Evolutionary conservation across 2,113 vertebrate species (phyloP).

Genomic region (Gorilla gorilla): DNA sequence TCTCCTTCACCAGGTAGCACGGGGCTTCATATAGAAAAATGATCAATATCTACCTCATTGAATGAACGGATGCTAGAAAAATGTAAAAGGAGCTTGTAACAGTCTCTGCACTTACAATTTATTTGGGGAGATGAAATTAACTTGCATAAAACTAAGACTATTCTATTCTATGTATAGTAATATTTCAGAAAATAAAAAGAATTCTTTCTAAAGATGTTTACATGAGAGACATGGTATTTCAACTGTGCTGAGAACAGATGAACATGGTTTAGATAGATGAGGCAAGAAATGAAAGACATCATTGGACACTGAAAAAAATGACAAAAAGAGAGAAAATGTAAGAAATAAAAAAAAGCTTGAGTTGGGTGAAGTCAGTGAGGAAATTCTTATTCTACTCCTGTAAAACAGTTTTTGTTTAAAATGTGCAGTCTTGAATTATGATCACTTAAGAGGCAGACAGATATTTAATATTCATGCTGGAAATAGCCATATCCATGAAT

Average conservation of each 20-base stretch:
- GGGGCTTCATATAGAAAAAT: not conserved
- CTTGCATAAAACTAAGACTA: not conserved
- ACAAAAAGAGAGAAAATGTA: not conserved
- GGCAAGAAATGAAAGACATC: not conserved
- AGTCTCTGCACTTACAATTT: not conserved
- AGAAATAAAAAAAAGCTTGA: not conserved
- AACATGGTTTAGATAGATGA: not conserved
- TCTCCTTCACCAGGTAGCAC: not conserved
- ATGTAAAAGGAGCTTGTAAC: not conserved
- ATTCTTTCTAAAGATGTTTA: not conserved
- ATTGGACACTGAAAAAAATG: not conserved
- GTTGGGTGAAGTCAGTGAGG: not conserved
- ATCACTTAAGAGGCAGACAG: slow-evolving; percentile 55
- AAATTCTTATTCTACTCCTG: slow-evolving; percentile 58
- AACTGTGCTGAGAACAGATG: not conserved
- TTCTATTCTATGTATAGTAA: not conserved
- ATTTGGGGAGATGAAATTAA: not conserved
- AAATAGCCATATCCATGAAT: slow-evolving; percentile 60
- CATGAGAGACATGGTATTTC: not conserved
- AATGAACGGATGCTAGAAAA: not conserved
- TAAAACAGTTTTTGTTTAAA: slow-evolving; percentile 56
- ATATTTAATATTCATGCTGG: slow-evolving; percentile 61
- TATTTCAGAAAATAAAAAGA: slow-evolving; percentile 25
- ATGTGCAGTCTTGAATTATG: slow-evolving; percentile 52
- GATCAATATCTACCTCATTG: not conserved